Conservation (phyloP, 1,140 invertebrate species). For the Drosophila kohkoa region DNA sequence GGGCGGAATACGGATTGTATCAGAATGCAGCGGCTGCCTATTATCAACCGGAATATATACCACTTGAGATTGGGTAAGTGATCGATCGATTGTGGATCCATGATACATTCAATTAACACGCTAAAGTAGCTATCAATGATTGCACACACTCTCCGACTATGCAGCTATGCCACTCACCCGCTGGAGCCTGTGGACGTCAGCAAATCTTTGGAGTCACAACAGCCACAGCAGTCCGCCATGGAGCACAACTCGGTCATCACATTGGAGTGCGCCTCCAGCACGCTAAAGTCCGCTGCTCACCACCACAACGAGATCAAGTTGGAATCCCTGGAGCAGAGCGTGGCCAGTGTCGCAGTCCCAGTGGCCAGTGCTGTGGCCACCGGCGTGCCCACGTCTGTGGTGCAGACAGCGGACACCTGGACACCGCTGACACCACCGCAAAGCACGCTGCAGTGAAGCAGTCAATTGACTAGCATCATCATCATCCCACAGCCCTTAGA, state of each 20-base stretch:
- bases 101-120: conserved; percentile 58
- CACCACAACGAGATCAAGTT: conserved; percentile 66
- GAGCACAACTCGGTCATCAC: conserved; percentile 80
- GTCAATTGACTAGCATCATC: not conserved
- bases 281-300: conserved; percentile 43
- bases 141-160: conserved; percentile 52
- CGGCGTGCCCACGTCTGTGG: conserved; percentile 61
- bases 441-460: conserved; percentile 70
- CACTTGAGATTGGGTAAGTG: conserved; percentile 84
- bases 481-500: conserved; percentile 66
- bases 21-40: conserved; percentile 78
- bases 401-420: conserved; percentile 71
- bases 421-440: conserved; percentile 83
- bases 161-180: conserved; percentile 74
- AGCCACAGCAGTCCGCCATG: conserved; percentile 63
- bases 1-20: conserved; percentile 80
- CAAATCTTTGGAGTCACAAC: conserved; percentile 69
- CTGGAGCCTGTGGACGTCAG: conserved; percentile 77
- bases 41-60: conserved; percentile 84
- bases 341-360: conserved; percentile 28
- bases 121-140: conserved; percentile 83
- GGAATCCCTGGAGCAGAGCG: conserved; percentile 60
- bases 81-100: conserved; percentile 6
- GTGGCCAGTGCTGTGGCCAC: conserved; percentile 30
- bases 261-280: conserved; percentile 64